Evolutionary conservation across 2,797 vertebrate genomes (phyloP).

Genomic region (Pitangus sulphuratus): DNA sequence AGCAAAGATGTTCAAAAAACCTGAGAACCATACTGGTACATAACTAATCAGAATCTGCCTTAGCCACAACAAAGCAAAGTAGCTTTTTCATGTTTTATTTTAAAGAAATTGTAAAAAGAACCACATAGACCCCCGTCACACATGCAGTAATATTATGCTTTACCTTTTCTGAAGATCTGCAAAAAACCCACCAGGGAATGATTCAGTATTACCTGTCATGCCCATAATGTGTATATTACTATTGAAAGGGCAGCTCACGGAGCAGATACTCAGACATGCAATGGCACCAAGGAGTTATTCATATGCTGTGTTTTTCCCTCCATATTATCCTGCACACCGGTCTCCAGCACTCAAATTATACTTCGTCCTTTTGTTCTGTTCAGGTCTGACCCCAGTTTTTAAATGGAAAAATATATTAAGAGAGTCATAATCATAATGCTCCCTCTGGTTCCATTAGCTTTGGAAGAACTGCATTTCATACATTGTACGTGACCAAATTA

Average conservation of each 20-base stretch:
- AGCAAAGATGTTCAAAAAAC: not conserved
- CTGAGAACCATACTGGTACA: rapidly evolving
- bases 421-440: conserved; percentile 10
- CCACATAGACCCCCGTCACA: not conserved
- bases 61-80: not conserved
- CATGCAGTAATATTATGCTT: not conserved
- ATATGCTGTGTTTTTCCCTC: not conserved
- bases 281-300: not conserved
- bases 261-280: not conserved
- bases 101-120: not conserved
- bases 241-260: not conserved
- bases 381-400: not conserved
- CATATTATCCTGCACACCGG: not conserved
- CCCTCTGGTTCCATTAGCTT: conserved; percentile 36
- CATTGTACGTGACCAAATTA: conserved; percentile 17
- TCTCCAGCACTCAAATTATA: not conserved
- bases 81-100: not conserved
- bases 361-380: not conserved
- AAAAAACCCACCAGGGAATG: not conserved
- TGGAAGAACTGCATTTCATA: not conserved
- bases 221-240: not conserved
- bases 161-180: not conserved
- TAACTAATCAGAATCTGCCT: not conserved
- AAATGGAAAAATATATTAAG: conserved; percentile 32
- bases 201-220: not conserved